Conservation (phyloP, 2,888 invertebrate species). For the Zygaena filipendulae region DNA sequence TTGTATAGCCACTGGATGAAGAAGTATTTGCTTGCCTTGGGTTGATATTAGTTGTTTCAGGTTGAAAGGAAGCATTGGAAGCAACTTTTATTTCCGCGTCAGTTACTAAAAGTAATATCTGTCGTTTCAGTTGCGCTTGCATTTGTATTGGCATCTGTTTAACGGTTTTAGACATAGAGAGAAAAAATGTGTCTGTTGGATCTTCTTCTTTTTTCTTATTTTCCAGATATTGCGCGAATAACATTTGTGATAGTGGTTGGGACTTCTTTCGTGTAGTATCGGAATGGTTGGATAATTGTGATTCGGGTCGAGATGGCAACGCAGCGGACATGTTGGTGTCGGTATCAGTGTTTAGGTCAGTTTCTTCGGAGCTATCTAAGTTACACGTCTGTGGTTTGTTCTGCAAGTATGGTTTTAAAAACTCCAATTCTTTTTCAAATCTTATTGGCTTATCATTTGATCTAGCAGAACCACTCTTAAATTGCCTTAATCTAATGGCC, state of each 20-base stretch:
- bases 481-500: conserved; percentile 13
- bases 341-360: conserved; percentile 12
- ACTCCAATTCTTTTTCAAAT: conserved; percentile 13
- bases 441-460: conserved; percentile 13
- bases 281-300: conserved; percentile 6
- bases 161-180: conserved; percentile 7
- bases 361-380: conserved; percentile 14
- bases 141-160: too few species aligned
- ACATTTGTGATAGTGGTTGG: conserved; percentile 10
- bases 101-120: conserved; percentile 6
- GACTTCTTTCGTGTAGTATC: conserved; percentile 5
- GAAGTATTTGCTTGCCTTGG: conserved; percentile 2
- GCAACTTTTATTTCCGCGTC: too few species aligned
- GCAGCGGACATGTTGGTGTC: conserved; percentile 9
- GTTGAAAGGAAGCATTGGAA: too few species aligned
- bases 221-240: conserved; percentile 9
- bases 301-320: conserved; percentile 7
- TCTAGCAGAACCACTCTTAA: conserved; percentile 14
- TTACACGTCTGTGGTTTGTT: conserved; percentile 16
- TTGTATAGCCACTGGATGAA: conserved; percentile 2
- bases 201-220: conserved; percentile 9
- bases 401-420: conserved; percentile 14
- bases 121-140: conserved; percentile 7
- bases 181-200: conserved; percentile 8
- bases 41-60: too few species aligned